Evolutionary conservation across 2,797 vertebrate genomes (phyloP).

Genomic region (Pitangus sulphuratus): DNA sequence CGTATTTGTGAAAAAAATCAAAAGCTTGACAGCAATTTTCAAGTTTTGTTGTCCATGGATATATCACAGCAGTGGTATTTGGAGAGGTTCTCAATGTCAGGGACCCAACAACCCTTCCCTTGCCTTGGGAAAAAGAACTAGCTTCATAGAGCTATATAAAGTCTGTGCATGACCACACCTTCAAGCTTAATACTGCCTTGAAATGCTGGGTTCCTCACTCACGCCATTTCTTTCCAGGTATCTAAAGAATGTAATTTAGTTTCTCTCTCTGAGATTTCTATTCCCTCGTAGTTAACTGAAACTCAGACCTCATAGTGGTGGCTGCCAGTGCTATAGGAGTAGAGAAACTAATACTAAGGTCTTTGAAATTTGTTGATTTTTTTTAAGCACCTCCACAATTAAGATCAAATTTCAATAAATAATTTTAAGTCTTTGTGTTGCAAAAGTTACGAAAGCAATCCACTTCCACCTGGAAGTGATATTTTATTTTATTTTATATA

Average conservation of each 20-base stretch:
- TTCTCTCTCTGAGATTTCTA: background rate
- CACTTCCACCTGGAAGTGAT: background rate
- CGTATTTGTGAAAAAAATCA: background rate
- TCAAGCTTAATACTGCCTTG: background rate
- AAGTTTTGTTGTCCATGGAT: background rate
- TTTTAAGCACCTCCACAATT: background rate
- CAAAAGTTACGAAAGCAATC: background rate
- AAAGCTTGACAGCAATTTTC: background rate
- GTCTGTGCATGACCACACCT: too few species aligned
- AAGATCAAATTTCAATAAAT: background rate
- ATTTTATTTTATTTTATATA: background rate
- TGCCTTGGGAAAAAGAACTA: background rate
- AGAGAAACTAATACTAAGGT: background rate
- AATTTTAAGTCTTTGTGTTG: background rate
- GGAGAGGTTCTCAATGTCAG: background rate
- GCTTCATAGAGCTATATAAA: background rate
- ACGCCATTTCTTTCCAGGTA: background rate
- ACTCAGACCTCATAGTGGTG: background rate
- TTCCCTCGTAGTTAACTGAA: fast-evolving
- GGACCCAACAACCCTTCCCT: background rate
- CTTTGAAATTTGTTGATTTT: background rate
- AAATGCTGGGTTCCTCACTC: background rate
- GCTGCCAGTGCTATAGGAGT: background rate
- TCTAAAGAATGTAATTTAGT: background rate
- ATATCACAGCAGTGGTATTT: background rate